Evolutionary conservation across 2,113 vertebrate genomes (phyloP), one percentile per base, ranked within the genome.

Genomic region (Beaufortia kweichowensis): DNA sequence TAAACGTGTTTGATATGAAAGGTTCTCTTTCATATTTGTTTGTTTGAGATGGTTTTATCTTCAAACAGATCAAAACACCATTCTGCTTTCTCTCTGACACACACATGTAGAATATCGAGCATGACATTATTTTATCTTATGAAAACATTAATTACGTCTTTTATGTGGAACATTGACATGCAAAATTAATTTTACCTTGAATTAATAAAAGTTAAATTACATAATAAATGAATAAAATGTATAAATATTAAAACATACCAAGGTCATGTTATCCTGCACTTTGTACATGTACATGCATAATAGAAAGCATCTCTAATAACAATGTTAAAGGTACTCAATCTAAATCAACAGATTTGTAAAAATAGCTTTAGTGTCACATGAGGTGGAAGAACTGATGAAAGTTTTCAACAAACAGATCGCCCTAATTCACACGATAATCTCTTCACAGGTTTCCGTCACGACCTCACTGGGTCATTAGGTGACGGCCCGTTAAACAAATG

Each of bases 401-500:
- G 62, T 23, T n/a, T 23, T 29, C 23, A 23, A 41, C 57, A 72
- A 72, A 53, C 48, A 68, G 41, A 57, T 33, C 64, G n/a, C 43
- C 23, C 23, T 63, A 17, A 63, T 15, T 19, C 6, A 55, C 6
- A 53, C n/a, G 19, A 53, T 23, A 55, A 43, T 72, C 21, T 57
- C 31, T 41, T 33, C 55, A 41, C 5, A 71, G 43, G 23, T 1
- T 4, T 41, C 53, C 24, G 9, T 41, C 8, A n/a, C 48, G n/a
- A 7, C 48, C 26, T 29, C n/a, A 19, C 6, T 6, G 26, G 72
- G 77, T 62, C 56, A 56, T 60, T 46, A 59, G 55, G 57, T 17
- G 39, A 69, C 31, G 59, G 28, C 57, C 48, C 70, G 56, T 80
- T 68, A 80, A 78, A 83, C 70, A 67, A 78, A 67, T 67, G 11